Evolutionary conservation across 2,888 invertebrate genomes (phyloP), one percentile per base, ranked within the genome.

Genomic region (Hypomecis punctinalis): DNA sequence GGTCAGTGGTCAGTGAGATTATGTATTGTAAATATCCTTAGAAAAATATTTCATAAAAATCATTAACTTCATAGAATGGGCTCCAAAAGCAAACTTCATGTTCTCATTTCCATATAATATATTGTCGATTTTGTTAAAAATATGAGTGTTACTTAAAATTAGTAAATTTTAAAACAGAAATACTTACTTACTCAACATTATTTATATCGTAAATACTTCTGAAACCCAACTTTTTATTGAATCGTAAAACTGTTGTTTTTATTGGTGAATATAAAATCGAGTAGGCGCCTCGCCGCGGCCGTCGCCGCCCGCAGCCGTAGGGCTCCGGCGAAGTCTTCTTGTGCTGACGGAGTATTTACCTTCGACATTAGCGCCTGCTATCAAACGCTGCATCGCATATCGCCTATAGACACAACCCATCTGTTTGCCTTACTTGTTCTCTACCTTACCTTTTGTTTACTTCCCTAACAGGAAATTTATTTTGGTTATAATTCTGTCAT

Each of bases 401-500:
- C 80, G 84, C 79, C 86, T 86, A 88, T 87, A 86, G 86, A 88
- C 84, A 86, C 80, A 82, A 83, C 82, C 79, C 79, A 83, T 85
- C 75, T 89, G 89, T 92, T 89, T 90, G 74, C 80, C 67, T 79
- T 84, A 83, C 86, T 77, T 81, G 85, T 89, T 90, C 85, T 82
- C 82, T 76, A 75, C 75, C 80, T 81, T 81, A 82, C 75, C 78
- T 82, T 85, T 83, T 92, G 92, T 93, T 91, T 91, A 83, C 87
- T 79, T 66, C 74, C 70, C 82, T 84, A 88, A 90, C 92, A 90
- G 92, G 92, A 93, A 91, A 93, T 92, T 91, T 91, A 91, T 91
- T 91, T 88, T 82, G 88, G 87, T 87, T 88, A 89, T 90, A 91
- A 90, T 90, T 89, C 85, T 92, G 90, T 89, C 89, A 91, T 91